phyloP scores from a whole-genome alignment of 1,140 invertebrate genomes.

The Drosophila burlai region DNA sequence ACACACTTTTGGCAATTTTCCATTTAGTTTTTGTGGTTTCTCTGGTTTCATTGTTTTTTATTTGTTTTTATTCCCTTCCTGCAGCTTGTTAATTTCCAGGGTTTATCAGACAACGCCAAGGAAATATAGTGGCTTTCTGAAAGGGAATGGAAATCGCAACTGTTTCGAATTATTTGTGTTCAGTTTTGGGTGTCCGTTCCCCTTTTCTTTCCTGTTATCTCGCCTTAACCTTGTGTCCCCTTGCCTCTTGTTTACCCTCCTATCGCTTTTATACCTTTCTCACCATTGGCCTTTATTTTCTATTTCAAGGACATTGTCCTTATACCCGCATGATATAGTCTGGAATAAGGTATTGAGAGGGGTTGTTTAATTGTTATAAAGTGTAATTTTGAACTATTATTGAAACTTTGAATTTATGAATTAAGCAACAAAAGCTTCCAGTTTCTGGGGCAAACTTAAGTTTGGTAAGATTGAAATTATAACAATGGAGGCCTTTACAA shows the following conservation, averaged over 20 bases:
- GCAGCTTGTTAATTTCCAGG: slow-evolving; percentile 29
- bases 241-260: not conserved
- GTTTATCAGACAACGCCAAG: slow-evolving; percentile 3
- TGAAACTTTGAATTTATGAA: no score
- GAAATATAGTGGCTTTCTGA: no score
- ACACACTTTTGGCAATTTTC: slow-evolving; percentile 18
- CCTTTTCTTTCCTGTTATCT: slow-evolving; percentile 1
- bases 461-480: no score
- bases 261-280: not conserved
- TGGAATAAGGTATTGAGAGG: not conserved
- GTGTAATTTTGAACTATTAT: no score
- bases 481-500: no score
- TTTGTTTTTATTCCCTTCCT: not conserved
- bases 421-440: no score
- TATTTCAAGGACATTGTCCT: slow-evolving; percentile 21
- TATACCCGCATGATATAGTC: not conserved
- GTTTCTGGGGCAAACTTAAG: no score
- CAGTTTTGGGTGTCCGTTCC: not conserved
- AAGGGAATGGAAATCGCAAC: slow-evolving; percentile 5
- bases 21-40: slow-evolving; percentile 16
- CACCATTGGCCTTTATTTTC: slow-evolving; percentile 13
- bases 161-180: slow-evolving; percentile 42
- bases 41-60: not conserved
- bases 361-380: not conserved
- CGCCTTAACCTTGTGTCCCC: not conserved